Conservation (phyloP, 2,888 invertebrate species). For the Heliconius cydno region DNA sequence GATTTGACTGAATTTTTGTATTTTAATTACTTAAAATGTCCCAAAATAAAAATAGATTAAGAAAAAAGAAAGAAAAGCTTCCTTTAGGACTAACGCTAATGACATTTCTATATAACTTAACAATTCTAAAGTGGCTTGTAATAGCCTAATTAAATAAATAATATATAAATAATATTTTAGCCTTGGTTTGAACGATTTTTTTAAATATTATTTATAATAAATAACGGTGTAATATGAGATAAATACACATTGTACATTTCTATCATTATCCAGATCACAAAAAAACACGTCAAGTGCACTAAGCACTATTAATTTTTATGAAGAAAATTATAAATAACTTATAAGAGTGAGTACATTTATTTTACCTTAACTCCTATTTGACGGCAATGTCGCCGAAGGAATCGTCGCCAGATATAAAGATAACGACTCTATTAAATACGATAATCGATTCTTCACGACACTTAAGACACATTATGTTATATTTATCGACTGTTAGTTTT, state of each 20-base stretch:
- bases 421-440: conserved; percentile 57
- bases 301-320: conserved; percentile 17
- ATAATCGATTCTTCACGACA: conserved; percentile 67
- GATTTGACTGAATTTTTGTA: too few species aligned
- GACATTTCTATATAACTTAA: too few species aligned
- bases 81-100: too few species aligned
- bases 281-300: neutral
- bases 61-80: too few species aligned
- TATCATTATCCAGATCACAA: neutral
- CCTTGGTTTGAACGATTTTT: neutral
- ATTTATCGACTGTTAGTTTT: conserved; percentile 68
- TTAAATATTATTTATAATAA: neutral
- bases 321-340: conserved; percentile 15
- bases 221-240: neutral
- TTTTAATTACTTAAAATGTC: too few species aligned
- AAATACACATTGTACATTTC: neutral
- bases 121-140: too few species aligned
- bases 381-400: conserved; percentile 37
- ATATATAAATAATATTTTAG: neutral
- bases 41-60: too few species aligned
- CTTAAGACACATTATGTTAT: conserved; percentile 58
- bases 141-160: too few species aligned
- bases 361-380: conserved; percentile 36
- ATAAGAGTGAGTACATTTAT: conserved; percentile 24
- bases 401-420: conserved; percentile 55